Evolutionary conservation across 1,140 invertebrate genomes (phyloP), one percentile per base, ranked within the genome.

Genomic region (Dinoponera quadriceps): DNA sequence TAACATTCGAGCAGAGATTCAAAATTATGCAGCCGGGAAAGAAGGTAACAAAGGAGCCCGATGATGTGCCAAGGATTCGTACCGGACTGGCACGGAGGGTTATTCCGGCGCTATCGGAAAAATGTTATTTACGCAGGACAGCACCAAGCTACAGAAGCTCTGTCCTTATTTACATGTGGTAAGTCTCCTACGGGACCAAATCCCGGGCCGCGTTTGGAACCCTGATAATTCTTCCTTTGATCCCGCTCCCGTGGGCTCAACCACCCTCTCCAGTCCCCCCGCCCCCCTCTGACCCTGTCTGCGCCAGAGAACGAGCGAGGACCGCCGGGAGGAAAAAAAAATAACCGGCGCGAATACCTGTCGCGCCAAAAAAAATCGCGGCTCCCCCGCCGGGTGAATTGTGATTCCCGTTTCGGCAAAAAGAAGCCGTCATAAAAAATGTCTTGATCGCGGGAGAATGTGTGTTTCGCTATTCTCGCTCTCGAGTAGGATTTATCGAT

Each of bases 151-250:
- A 85, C 78, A 83, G 89, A 88, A 85, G 88, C 91, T 94, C 90
- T 91, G 92, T 94, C 92, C 93, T 94, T 94, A 94, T 94, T 94
- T 94, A 94, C 94, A 94, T 94, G 94, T 94, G 93, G 93, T 94
- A 94, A 94, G 93, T 94, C 93, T 94, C 94, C 93, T 93, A 89
- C 93, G 94, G 92, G 94, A 94, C 92, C 90, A 94, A 94, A 94
- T 94, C 94, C 94, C 93, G 94, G 93, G 92, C 91, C 88, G 85
- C 90, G 92, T 90, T 91, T 75, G 91, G 89, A 93, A 93, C 93
- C 92, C 92, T 94, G 94, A 94, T 94, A 94, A 94, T 94, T 94
- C 94, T 94, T 94, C 91, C 94, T 94, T 94, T 94, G 94, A 94
- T 94, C 93, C 94, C 90, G 86, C 90, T 94, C 93, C 92, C 91